These are phyloP conservation scores for Knipowitschia caucasica DNA, from an alignment of 2,797 vertebrate genomes.

Conservation along the genomic window DNA sequence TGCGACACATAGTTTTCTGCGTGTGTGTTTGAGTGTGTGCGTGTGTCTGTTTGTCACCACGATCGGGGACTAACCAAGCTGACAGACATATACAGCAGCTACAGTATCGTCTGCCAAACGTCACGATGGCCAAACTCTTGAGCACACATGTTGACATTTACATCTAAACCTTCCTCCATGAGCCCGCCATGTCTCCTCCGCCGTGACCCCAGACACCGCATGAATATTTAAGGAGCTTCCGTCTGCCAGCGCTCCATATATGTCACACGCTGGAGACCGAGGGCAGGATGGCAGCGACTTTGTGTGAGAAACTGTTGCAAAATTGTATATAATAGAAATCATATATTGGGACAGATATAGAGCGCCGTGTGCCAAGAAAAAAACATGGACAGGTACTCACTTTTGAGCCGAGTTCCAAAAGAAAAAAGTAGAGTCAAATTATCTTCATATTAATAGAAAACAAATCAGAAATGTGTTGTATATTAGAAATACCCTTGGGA, in stretches of 20 bases:
- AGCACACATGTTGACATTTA: conserved; percentile 10
- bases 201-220: conserved; percentile 51
- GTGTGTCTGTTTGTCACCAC: neutral
- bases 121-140: conserved; percentile 8
- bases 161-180: conserved; percentile 15
- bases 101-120: neutral
- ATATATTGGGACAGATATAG: too few relatives aligned
- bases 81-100: neutral
- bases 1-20: neutral
- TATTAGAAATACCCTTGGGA: too few relatives aligned
- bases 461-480: too few relatives aligned
- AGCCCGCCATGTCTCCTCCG: neutral
- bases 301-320: too few relatives aligned
- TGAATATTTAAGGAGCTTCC: conserved; percentile 76
- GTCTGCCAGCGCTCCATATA: conserved; percentile 71
- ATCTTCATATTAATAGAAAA: too few relatives aligned
- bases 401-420: too few relatives aligned
- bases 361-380: too few relatives aligned
- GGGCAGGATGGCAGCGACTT: too few relatives aligned
- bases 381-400: too few relatives aligned
- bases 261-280: conserved; percentile 66
- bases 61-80: neutral
- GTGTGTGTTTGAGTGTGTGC: too few relatives aligned
- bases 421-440: too few relatives aligned
- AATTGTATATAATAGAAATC: too few relatives aligned